Evolutionary conservation across 2,797 vertebrate species (phyloP).

Genomic region (Crenuchus spilurus): DNA sequence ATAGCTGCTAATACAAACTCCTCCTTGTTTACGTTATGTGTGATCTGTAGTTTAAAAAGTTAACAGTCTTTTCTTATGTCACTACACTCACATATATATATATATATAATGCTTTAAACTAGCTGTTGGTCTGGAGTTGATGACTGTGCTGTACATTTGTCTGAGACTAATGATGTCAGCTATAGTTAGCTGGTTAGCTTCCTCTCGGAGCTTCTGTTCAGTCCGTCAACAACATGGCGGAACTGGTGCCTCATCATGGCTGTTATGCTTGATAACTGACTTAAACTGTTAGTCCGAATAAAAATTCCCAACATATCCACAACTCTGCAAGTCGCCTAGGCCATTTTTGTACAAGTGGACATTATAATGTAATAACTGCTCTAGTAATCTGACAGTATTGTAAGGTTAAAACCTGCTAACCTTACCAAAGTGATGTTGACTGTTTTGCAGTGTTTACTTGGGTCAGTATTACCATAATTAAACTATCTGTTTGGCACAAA

Average conservation of each 20-base stretch:
- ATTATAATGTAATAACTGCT: background rate
- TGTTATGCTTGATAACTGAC: slow-evolving; percentile 46
- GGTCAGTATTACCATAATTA: background rate
- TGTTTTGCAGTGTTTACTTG: background rate
- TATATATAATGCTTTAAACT: background rate
- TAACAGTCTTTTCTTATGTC: too few species aligned
- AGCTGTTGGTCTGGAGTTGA: background rate
- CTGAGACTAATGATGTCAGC: background rate
- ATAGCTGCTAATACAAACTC: background rate
- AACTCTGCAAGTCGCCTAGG: background rate
- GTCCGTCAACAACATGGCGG: slow-evolving; percentile 63
- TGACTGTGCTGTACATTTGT: background rate
- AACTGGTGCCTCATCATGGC: slow-evolving; percentile 52
- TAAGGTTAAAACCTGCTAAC: background rate
- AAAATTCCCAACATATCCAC: background rate
- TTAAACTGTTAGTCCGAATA: background rate
- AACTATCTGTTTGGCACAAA: background rate
- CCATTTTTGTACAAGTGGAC: background rate
- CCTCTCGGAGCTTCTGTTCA: slow-evolving; percentile 7
- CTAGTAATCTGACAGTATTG: background rate
- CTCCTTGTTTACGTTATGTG: background rate
- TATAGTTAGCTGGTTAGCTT: slow-evolving; percentile 15
- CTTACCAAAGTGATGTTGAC: background rate
- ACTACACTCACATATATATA: too few species aligned
- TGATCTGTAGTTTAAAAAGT: background rate